Base-by-base conservation (phyloP, 1,140 invertebrate species). In the Episyrphus balteatus region DNA sequence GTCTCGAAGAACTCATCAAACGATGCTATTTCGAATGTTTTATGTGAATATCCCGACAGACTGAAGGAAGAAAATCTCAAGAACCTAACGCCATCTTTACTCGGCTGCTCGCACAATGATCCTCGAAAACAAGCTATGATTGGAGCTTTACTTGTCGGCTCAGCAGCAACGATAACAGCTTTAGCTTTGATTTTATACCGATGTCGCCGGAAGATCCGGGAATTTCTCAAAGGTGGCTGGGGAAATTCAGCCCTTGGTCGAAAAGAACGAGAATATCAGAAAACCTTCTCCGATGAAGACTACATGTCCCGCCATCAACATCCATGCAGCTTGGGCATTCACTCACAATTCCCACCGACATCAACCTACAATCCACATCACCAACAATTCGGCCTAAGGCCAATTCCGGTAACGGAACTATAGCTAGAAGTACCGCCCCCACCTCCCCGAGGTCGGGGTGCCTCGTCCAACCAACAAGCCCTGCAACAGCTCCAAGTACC, bases 361-460 rank as follows among this genome's bases (percentile, higher is more conserved):
- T 60, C 21, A 33, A 55, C 52, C 39, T 60, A 51, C 43, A 55
- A 52, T 44, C 43, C 53, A 12, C 51, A 55, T 15, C 50, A 53
- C 3, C 48, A 49, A 36, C 75, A 67, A 58, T 61, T 57, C 55
- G 75, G 77, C 63, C 70, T 79, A 14, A 76, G 86, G 62, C 81
- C 84, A 5, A 87, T 89, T 57, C 88, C 88, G 37, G 86, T 90
- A 51, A 91, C 88, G 71, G 88, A 90, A 70, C 86, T 92, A 82
- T 92, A 89, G 86, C 86, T 88, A 88, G 84, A 88, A 61, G 65
- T 58, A 47, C 62, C 66, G 55, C 66, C 66, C 56, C 66, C 65
- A 58, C 62, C 61, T 61, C 65, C 57, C 50, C 58, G 65, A 55
- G 59, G 66, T 58, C 51, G 62, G 56, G 60, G 55, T 54, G 52